Evolutionary conservation across 2,888 invertebrate species (phyloP), one percentile per base, ranked within the genome.

Genomic region (Erpobdella octoculata): DNA sequence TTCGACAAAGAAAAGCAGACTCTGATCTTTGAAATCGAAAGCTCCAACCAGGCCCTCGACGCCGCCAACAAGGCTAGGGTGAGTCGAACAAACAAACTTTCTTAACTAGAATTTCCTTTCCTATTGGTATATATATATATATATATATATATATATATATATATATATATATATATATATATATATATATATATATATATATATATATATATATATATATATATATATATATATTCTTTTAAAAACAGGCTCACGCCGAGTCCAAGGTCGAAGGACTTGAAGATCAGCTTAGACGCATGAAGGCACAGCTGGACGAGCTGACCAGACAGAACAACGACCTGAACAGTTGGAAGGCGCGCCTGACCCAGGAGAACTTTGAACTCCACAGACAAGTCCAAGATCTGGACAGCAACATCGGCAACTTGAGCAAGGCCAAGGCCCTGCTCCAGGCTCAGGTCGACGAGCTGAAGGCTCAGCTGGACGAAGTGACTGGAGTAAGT

Each of bases 21-120:
- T 87, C 92, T 97, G 88, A 94, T 98, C 86, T 89, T 93, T 82
- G 98, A 98, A 87, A 92, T 98, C 76, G 97, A 96, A 87, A 95
- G 95, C 86, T 88, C 97, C 79, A 88, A 96, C 83, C 89, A 94
- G 80, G 94, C 95, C 87, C 89, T 96, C 81, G 98, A 98, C 85
- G 89, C 88, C 79, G 87, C 91, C 80, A 92, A 89, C 86, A 97
- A 97, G 87, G 96, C 96, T 83, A 93, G 91, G 83, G 87, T 87
- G 79, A 77, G 79, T 73, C 41, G 31, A 35, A 31, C 8, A n/a
- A n/a, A n/a, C n/a, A n/a, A n/a, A n/a, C n/a, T n/a, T n/a, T n/a
- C n/a, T n/a, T n/a, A n/a, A n/a, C n/a, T n/a, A n/a, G n/a, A n/a
- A n/a, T n/a, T n/a, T n/a, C n/a, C n/a, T n/a, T n/a, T n/a, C n/a